Percentiles rank a stretch among this genome's conserved stretches.
These are phyloP conservation scores for Helarctos malayanus DNA, from an alignment of 2,797 vertebrate genomes.

Conservation along the genomic window DNA sequence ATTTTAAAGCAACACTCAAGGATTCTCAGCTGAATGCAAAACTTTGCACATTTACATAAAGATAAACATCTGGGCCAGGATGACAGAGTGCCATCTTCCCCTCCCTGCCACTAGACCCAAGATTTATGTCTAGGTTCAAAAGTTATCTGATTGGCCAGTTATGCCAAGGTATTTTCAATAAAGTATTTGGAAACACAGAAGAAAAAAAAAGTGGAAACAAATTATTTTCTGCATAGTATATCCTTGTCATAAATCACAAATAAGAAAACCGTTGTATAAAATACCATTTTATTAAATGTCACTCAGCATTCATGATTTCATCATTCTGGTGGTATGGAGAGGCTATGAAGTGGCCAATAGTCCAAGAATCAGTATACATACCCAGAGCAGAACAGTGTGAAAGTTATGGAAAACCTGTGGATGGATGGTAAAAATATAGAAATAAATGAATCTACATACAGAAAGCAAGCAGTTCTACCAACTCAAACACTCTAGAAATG, in stretches of 20 bases:
- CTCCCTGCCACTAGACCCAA: conserved; percentile 26
- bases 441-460: conserved; percentile 26
- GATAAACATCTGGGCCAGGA: conserved; percentile 65
- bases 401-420: conserved; percentile 7
- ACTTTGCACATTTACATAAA: conserved; percentile 69
- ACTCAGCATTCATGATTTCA: conserved; percentile 80
- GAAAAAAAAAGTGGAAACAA: conserved; percentile 69
- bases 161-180: conserved; percentile 76
- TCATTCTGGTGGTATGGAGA: conserved; percentile 74
- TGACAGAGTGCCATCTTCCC: conserved; percentile 49
- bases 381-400: not conserved
- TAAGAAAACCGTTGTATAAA: conserved; percentile 80
- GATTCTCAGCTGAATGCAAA: conserved; percentile 66
- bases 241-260: conserved; percentile 83
- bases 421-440: not conserved
- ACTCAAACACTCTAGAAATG: not conserved
- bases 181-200: conserved; percentile 74
- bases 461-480: not conserved
- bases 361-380: not conserved
- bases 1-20: conserved; percentile 78
- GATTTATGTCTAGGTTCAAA: conserved; percentile 81
- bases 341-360: not conserved
- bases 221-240: conserved; percentile 70
- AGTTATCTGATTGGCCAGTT: conserved; percentile 20
- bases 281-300: conserved; percentile 79